Conservation (phyloP, 2,113 vertebrate species). For the Megalops atlanticus region DNA sequence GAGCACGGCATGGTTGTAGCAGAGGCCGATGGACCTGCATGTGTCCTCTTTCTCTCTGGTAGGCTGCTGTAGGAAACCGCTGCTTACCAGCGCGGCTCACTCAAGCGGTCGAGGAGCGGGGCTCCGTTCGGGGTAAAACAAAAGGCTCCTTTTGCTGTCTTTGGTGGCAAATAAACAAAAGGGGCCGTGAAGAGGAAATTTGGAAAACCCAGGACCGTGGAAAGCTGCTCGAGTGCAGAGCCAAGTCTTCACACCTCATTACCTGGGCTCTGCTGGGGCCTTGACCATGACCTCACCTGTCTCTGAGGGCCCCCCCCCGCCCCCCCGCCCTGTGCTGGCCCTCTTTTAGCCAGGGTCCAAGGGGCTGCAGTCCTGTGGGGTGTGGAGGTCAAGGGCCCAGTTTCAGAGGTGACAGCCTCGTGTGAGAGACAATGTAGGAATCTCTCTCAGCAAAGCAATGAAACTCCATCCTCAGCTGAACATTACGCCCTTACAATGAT, state of each 20-base stretch:
- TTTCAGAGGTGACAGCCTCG: too few species aligned
- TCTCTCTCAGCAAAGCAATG: too few species aligned
- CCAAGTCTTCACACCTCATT: neutral
- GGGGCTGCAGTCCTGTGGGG: too few species aligned
- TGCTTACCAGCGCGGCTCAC: neutral
- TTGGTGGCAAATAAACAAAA: neutral
- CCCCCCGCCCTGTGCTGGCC: neutral
- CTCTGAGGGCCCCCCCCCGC: too few species aligned
- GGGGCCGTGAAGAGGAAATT: neutral
- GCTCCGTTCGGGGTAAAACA: conserved; percentile 5
- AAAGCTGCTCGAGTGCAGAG: neutral
- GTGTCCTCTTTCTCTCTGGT: neutral
- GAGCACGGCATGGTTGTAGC: neutral
- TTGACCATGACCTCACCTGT: conserved; percentile 14
- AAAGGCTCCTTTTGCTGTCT: conserved; percentile 22
- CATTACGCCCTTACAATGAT: too few species aligned
- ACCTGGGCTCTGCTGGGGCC: neutral
- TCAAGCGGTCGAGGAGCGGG: neutral
- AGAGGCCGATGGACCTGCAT: too few species aligned
- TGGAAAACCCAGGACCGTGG: neutral
- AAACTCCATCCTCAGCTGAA: too few species aligned
- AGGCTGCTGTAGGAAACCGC: neutral
- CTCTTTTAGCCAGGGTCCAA: conserved; percentile 1
- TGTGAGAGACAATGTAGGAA: too few species aligned
- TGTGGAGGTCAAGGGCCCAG: too few species aligned